Evolutionary conservation across 2,797 vertebrate species (phyloP).

Genomic region (Dipus sagitta): DNA sequence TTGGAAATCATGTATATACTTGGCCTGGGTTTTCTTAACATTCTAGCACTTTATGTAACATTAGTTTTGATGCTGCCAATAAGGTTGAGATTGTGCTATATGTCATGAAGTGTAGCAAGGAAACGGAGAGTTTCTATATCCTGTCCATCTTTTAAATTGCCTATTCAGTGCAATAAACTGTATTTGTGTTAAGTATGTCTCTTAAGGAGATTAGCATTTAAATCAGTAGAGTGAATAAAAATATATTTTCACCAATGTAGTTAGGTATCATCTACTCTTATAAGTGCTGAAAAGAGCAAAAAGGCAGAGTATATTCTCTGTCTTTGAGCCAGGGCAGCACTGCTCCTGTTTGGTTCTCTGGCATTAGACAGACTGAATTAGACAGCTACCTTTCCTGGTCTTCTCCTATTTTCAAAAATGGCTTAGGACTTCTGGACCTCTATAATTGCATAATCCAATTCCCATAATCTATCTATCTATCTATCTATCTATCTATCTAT

Average conservation of each 20-base stretch:
- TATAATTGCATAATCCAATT: not conserved
- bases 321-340: not conserved
- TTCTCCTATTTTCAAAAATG: not conserved
- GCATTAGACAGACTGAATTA: not conserved
- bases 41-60: conserved; percentile 43
- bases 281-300: not conserved
- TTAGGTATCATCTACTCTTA: not conserved
- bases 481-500: not conserved
- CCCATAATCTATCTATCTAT: not conserved
- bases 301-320: not conserved
- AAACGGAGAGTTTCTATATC: conserved; percentile 39
- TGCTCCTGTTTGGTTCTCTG: not conserved
- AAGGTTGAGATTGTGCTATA: conserved; percentile 34
- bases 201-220: not conserved
- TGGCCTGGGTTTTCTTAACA: conserved; percentile 12
- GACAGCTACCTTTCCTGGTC: not conserved
- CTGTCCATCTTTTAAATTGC: conserved; percentile 20
- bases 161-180: conserved; percentile 21
- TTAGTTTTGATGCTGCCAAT: conserved; percentile 32
- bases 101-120: conserved; percentile 24
- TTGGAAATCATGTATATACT: conserved; percentile 32
- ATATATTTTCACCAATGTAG: not conserved
- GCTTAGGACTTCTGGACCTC: not conserved
- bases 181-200: not conserved
- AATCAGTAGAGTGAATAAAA: not conserved